phyloP scores from a whole-genome alignment of 92 coral and sea anemone genomes.

The Galaxea fascicularis region DNA sequence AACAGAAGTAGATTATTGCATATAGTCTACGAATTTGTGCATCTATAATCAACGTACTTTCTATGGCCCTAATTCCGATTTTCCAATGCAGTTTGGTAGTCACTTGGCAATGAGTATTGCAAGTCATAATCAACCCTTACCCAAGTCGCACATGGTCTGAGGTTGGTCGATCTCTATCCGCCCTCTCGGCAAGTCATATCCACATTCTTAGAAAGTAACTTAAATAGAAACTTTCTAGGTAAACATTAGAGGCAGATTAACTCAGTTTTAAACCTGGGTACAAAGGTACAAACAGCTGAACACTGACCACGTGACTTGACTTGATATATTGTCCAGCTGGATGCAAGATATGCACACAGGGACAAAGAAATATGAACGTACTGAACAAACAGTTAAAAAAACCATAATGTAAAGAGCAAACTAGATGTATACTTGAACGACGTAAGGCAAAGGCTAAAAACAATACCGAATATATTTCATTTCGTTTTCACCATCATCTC shows the following conservation, averaged over 20 bases:
- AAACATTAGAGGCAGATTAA: background rate
- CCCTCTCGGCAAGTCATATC: too few species aligned
- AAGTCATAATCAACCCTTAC: background rate
- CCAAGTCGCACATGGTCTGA: background rate
- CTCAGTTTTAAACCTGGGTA: background rate
- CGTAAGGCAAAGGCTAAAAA: too few species aligned
- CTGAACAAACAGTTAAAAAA: too few species aligned
- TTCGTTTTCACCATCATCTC: too few species aligned
- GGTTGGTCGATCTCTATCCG: too few species aligned
- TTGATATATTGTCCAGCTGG: background rate
- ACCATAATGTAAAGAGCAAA: too few species aligned
- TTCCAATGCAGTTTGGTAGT: too few species aligned
- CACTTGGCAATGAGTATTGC: too few species aligned
- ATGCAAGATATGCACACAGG: background rate
- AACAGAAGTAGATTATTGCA: constrained; percentile 14
- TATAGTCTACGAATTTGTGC: constrained; percentile 4
- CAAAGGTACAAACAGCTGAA: background rate
- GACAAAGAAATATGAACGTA: background rate
- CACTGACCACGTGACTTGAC: background rate
- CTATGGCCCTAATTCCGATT: background rate
- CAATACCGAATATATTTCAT: too few species aligned
- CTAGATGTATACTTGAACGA: too few species aligned
- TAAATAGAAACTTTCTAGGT: background rate
- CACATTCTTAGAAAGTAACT: too few species aligned
- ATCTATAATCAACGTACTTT: constrained; percentile 3